Conservation (phyloP, 2,888 invertebrate genomes). For the Drosophila borborema region DNA sequence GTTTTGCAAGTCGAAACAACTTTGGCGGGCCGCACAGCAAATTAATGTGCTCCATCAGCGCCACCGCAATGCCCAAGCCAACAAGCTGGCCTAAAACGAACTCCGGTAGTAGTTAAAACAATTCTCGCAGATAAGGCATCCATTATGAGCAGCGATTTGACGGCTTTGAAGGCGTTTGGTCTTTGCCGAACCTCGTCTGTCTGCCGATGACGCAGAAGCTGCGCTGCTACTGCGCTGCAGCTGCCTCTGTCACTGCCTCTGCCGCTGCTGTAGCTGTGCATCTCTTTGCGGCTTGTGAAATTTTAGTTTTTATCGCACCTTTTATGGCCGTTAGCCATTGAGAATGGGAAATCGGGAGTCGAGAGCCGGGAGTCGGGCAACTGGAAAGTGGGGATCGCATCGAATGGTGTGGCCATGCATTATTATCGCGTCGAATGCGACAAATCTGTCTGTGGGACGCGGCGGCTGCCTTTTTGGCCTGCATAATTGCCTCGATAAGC, state of each 20-base stretch:
- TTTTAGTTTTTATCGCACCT: slow-evolving; percentile 81
- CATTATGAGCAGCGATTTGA: slow-evolving; percentile 84
- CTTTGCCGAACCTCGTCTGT: slow-evolving; percentile 68
- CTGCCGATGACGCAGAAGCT: slow-evolving; percentile 55
- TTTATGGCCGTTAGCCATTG: slow-evolving; percentile 65
- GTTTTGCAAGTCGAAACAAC: slow-evolving; percentile 62
- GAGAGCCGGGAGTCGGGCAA: background rate
- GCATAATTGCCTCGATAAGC: slow-evolving; percentile 77
- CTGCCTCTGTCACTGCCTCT: background rate
- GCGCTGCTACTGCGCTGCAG: slow-evolving; percentile 27
- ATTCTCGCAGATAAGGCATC: slow-evolving; percentile 81
- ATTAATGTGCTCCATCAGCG: slow-evolving; percentile 78
- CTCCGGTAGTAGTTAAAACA: slow-evolving; percentile 84
- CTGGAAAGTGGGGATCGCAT: slow-evolving; percentile 10
- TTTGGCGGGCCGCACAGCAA: slow-evolving; percentile 65
- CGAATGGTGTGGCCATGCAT: slow-evolving; percentile 65
- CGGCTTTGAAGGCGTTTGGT: slow-evolving; percentile 81
- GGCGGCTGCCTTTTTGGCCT: slow-evolving; percentile 71
- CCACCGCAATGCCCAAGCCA: slow-evolving; percentile 25
- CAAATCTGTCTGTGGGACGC: slow-evolving; percentile 71
- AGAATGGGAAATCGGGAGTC: slow-evolving; percentile 9
- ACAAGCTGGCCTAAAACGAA: slow-evolving; percentile 67
- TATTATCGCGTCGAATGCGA: slow-evolving; percentile 79
- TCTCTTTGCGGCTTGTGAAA: slow-evolving; percentile 66
- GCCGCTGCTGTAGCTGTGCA: slow-evolving; percentile 41